Conservation (phyloP, 30 jellyfish, hydroid and myxozoan genomes). For the Hydra vulgaris region DNA sequence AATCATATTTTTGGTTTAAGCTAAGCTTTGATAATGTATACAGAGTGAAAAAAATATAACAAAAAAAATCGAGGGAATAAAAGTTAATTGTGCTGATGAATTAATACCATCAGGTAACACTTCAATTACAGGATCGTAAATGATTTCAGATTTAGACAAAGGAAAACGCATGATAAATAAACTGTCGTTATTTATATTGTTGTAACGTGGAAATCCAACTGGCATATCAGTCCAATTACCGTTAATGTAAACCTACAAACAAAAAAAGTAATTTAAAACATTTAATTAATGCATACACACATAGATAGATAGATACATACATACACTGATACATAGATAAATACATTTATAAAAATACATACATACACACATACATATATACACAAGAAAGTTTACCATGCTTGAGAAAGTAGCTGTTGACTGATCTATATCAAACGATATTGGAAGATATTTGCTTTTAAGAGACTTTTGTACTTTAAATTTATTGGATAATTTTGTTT, state of each 20-base stretch:
- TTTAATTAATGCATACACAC: too few relatives aligned
- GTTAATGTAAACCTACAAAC: neutral
- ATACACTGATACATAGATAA: too few relatives aligned
- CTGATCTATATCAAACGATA: neutral
- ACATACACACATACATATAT: too few relatives aligned
- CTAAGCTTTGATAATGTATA: too few relatives aligned
- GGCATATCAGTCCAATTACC: neutral
- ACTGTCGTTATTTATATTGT: too few relatives aligned
- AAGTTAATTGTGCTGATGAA: too few relatives aligned
- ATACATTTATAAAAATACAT: too few relatives aligned
- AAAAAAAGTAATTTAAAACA: neutral
- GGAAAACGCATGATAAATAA: neutral
- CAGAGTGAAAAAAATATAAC: too few relatives aligned
- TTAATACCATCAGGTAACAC: neutral
- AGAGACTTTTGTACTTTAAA: neutral
- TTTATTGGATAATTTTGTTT: neutral
- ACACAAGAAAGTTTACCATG: too few relatives aligned
- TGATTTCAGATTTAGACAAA: neutral
- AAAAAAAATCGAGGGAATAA: too few relatives aligned
- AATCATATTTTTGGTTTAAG: too few relatives aligned
- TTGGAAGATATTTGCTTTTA: neutral
- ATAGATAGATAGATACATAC: too few relatives aligned
- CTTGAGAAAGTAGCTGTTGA: neutral
- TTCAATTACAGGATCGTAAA: neutral
- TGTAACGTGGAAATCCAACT: neutral